Evolutionary conservation across 2,888 invertebrate species (phyloP), one percentile per base, ranked within the genome.

Genomic region (Synanthedon tipuliformis): DNA sequence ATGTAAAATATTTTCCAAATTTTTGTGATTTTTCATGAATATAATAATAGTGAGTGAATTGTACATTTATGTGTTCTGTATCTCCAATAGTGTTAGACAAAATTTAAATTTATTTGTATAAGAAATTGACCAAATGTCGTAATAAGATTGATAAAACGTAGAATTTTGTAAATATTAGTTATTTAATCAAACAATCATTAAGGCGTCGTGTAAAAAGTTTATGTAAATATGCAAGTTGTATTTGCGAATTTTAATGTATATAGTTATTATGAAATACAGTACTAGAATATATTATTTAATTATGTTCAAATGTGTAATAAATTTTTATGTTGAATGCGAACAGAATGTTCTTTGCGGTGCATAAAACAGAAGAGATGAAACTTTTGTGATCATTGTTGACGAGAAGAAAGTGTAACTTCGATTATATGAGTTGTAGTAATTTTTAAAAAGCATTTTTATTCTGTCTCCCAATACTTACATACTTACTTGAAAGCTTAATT

Each of bases 341-440:
- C 70, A 73, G 73, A 75, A 72, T 76, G 78, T 81, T 81, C 75
- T 78, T 77, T 77, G 82, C 78, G 84, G 84, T 86, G 86, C 83
- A 80, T 73, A 78, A 34, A 77, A 80, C 69, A 76, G 71, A 77
- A 70, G 74, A 74, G 62, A 71, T 67, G 73, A 75, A 81, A 80
- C 76, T 73, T 80, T 81, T 85, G 87, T 87, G 87, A 87, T 87
- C 80, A 81, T 82, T 87, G 84, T 87, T 86, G 73, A 80, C 74
- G 77, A 82, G 73, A 82, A 75, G 82, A 81, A 86, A 82, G 84
- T 85, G 78, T 83, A 84, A 85, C 84, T 87, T 85, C 73, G 79
- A 85, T 83, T 86, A 86, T 80, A 87, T 84, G 85, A 85, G 81
- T 83, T 83, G 86, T 86, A 87, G 87, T 84, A 82, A 83, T 87